Conservation (phyloP, 2,797 vertebrate species). For the Alfaro cultratus region DNA sequence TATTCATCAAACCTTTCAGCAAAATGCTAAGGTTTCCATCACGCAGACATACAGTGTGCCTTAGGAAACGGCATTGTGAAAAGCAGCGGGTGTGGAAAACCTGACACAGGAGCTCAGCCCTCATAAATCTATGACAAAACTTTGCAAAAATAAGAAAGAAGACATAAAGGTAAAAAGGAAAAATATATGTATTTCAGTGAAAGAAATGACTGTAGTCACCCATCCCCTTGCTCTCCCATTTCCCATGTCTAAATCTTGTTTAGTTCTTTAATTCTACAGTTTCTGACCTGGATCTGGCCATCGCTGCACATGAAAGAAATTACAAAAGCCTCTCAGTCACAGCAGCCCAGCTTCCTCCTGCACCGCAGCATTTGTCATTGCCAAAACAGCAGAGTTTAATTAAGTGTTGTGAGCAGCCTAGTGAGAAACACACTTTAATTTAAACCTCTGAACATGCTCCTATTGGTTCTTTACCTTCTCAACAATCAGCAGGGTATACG, state of each 20-base stretch:
- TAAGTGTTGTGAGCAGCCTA: constrained; percentile 99
- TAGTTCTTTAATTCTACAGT: constrained; percentile 87
- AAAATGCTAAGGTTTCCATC: constrained; percentile 70
- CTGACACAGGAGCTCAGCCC: constrained; percentile 58
- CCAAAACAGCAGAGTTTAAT: constrained; percentile 99
- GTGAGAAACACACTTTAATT: constrained; percentile 99
- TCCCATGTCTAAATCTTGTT: constrained; percentile 82
- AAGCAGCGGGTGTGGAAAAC: constrained; percentile 71
- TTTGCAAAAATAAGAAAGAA: constrained; percentile 76
- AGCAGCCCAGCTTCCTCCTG: constrained; percentile 88
- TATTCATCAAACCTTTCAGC: constrained; percentile 65
- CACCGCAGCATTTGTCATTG: constrained; percentile 99
- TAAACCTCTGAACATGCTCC: constrained; percentile 95
- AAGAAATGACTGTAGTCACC: constrained; percentile 81
- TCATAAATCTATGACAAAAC: constrained; percentile 85
- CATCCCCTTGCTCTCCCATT: constrained; percentile 71
- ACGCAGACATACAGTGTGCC: constrained; percentile 57
- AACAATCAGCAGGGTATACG: constrained; percentile 93
- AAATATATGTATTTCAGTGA: constrained; percentile 71
- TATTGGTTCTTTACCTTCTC: constrained; percentile 97
- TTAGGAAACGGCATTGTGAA: constrained; percentile 66
- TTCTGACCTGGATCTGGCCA: constrained; percentile 90
- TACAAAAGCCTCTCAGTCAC: constrained; percentile 92
- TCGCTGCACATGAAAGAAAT: constrained; percentile 94
- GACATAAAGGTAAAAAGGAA: constrained; percentile 53